phyloP scores from a whole-genome alignment of 1,140 invertebrate species.

The Oncopodura yosiiana region DNA sequence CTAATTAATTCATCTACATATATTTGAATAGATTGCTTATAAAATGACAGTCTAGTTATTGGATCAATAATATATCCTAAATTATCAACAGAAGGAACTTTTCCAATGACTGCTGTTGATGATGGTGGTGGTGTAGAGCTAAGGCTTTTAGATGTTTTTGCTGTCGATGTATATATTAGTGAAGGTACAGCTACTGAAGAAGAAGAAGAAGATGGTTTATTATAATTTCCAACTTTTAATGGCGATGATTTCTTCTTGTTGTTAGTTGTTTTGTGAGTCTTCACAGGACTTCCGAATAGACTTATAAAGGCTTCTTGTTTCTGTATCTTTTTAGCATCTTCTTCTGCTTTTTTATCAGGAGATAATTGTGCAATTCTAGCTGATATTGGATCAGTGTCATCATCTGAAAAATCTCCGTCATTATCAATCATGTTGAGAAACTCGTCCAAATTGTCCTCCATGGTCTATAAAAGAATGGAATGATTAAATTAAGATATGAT shows the following conservation, averaged over 20 bases:
- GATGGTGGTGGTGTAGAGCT: no score
- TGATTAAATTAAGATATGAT: not conserved
- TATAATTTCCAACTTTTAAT: not conserved
- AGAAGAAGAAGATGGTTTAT: not conserved
- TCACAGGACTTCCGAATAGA: conserved; percentile 29
- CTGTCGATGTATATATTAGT: not conserved
- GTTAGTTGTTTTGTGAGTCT: conserved; percentile 1
- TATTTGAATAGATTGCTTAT: conserved; percentile 13
- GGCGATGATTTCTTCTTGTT: not conserved
- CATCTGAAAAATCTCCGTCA: conserved; percentile 28
- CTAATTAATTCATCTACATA: no score
- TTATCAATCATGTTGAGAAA: conserved; percentile 22
- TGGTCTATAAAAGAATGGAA: not conserved
- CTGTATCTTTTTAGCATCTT: not conserved
- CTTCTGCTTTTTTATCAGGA: not conserved
- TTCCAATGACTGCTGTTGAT: no score
- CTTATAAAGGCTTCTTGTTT: conserved; percentile 15
- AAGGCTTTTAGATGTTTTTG: not conserved
- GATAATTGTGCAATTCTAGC: not conserved
- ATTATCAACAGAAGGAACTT: no score
- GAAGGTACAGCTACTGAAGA: not conserved
- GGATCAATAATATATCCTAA: conserved; percentile 14
- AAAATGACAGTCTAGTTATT: conserved; percentile 10
- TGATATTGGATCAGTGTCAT: conserved; percentile 6
- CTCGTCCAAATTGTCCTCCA: conserved; percentile 17